A percentile compares a stretch with the other conserved stretches of the same genome.
Evolutionary conservation across 2,797 vertebrate genomes (phyloP).

Genomic region (Menidia menidia): DNA sequence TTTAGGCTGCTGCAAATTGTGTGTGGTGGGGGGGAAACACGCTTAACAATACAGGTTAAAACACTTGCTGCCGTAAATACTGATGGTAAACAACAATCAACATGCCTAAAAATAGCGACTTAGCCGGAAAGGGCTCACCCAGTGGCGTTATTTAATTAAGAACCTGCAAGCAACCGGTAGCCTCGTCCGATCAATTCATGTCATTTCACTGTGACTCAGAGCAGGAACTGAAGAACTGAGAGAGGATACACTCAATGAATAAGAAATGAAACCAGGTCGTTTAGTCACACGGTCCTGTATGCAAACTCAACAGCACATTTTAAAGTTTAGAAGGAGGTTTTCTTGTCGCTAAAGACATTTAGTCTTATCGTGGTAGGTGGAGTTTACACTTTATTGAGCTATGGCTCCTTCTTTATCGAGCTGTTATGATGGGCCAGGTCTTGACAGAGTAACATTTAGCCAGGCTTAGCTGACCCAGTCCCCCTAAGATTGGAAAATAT

Average conservation of each 20-base stretch:
- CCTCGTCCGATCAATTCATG: background rate
- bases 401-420: background rate
- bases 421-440: background rate
- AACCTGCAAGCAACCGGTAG: background rate
- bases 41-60: background rate
- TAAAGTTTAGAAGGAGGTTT: background rate
- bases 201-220: background rate
- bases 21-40: background rate
- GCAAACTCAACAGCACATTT: background rate
- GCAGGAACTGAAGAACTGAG: background rate
- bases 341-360: background rate
- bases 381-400: too few relatives aligned
- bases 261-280: background rate
- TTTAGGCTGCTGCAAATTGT: background rate
- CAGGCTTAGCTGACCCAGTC: background rate
- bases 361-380: background rate
- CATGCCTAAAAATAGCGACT: slow-evolving; percentile 1
- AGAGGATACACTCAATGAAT: too few relatives aligned
- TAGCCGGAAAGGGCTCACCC: slow-evolving; percentile 14
- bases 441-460: slow-evolving; percentile 2
- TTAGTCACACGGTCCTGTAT: background rate
- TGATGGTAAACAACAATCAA: background rate
- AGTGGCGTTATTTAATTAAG: background rate
- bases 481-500: background rate
- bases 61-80: background rate